Conservation (phyloP, 2,797 vertebrate genomes). For the Sebastes nivosus region DNA sequence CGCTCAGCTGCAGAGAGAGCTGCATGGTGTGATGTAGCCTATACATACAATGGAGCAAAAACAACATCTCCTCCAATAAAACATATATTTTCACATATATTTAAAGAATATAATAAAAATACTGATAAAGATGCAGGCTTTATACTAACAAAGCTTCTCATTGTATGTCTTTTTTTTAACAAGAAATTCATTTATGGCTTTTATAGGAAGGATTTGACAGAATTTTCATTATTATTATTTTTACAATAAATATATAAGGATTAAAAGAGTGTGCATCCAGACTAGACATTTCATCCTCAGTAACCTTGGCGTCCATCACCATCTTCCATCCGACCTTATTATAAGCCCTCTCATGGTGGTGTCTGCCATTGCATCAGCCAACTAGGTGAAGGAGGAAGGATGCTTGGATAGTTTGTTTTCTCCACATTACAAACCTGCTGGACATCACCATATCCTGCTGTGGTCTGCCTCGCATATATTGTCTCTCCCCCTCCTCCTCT, state of each 20-base stretch:
- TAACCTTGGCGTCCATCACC: constrained; percentile 49
- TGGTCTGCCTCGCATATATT: constrained; percentile 53
- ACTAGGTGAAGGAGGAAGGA: constrained; percentile 50
- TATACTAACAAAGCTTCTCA: neutral
- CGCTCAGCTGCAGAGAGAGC: constrained; percentile 46
- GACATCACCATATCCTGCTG: constrained; percentile 34
- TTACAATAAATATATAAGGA: neutral
- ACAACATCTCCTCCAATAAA: neutral
- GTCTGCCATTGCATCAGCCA: constrained; percentile 63
- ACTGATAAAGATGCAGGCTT: neutral
- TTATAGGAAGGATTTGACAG: neutral
- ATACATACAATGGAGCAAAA: neutral
- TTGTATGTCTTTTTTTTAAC: neutral
- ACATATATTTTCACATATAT: neutral
- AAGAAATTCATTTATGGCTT: neutral
- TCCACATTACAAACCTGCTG: constrained; percentile 38
- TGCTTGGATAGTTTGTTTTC: constrained; percentile 46
- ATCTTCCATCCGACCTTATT: constrained; percentile 23
- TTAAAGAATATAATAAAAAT: neutral
- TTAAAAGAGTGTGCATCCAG: neutral
- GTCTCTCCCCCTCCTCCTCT: neutral
- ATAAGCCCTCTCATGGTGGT: neutral
- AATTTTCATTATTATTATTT: rapidly evolving
- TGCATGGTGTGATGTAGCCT: constrained; percentile 41
- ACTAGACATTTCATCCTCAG: neutral